phyloP scores from a whole-genome alignment of 2,888 invertebrate species.

The Agrypnus murinus region DNA sequence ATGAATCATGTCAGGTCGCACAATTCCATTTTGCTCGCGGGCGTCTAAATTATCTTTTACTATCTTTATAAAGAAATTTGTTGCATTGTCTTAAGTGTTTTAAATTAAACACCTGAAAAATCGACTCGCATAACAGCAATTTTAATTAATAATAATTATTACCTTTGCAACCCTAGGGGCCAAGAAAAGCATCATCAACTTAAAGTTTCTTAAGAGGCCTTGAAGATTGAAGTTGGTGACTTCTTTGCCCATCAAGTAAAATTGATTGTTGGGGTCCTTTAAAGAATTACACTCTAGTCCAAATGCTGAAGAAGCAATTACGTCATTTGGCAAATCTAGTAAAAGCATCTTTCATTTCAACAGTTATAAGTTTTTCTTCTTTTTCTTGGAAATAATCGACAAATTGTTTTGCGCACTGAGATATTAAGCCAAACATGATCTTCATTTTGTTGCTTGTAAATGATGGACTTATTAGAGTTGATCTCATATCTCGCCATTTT shows the following conservation, averaged over 20 bases:
- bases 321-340: slow-evolving; percentile 72
- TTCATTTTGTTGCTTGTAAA: slow-evolving; percentile 50
- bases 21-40: too few relatives aligned
- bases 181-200: neutral
- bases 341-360: slow-evolving; percentile 71
- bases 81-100: neutral
- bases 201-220: neutral
- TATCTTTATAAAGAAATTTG: neutral
- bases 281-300: slow-evolving; percentile 75
- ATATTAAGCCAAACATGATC: slow-evolving; percentile 40
- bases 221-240: slow-evolving; percentile 69
- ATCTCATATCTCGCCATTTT: slow-evolving; percentile 48
- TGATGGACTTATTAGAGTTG: slow-evolving; percentile 58
- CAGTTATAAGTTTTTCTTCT: slow-evolving; percentile 47
- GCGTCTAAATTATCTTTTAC: too few relatives aligned
- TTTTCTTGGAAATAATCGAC: slow-evolving; percentile 55
- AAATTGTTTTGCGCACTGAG: slow-evolving; percentile 54
- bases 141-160: too few relatives aligned
- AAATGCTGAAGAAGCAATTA: slow-evolving; percentile 74
- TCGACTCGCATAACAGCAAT: too few relatives aligned
- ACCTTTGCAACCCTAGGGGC: neutral
- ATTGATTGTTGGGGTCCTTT: slow-evolving; percentile 72
- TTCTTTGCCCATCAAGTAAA: slow-evolving; percentile 73
- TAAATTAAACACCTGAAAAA: neutral
- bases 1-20: too few relatives aligned